A percentile compares a stretch with the other conserved stretches of the same genome.
These are phyloP conservation scores for Vulpes lagopus DNA, from an alignment of 2,113 vertebrate genomes.

Conservation along the genomic window DNA sequence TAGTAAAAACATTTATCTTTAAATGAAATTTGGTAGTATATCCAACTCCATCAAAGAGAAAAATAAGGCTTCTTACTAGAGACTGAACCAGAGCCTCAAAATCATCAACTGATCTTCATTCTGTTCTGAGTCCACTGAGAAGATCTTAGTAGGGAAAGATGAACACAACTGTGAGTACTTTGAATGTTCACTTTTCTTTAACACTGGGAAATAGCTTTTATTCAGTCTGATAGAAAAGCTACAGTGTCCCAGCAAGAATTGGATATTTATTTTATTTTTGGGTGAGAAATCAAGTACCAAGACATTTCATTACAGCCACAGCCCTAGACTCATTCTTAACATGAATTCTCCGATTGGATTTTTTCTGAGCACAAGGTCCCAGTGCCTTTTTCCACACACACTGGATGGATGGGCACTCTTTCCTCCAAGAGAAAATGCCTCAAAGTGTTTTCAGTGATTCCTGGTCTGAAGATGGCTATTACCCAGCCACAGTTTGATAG, in stretches of 20 bases:
- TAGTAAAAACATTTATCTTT: slow-evolving; percentile 40
- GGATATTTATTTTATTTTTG: slow-evolving; percentile 50
- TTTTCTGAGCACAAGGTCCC: neutral
- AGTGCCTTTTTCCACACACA: neutral
- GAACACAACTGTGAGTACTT: neutral
- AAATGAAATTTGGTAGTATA: neutral
- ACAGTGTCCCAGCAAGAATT: neutral
- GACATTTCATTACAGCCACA: neutral
- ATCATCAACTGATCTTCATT: neutral
- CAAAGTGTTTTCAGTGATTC: neutral
- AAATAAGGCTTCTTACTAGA: neutral
- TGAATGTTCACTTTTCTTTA: slow-evolving; percentile 28
- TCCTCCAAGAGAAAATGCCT: neutral
- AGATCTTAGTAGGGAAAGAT: neutral
- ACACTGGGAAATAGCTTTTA: slow-evolving; percentile 39
- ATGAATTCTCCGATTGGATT: slow-evolving; percentile 44
- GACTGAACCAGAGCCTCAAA: neutral
- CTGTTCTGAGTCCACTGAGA: neutral
- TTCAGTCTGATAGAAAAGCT: slow-evolving; percentile 37
- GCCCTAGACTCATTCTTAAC: neutral
- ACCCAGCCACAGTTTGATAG: neutral
- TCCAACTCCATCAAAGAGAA: neutral
- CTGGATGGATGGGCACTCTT: neutral
- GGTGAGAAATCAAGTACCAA: slow-evolving; percentile 40
- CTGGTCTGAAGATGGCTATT: neutral